Percentiles rank a stretch among this genome's conserved stretches.
Conservation (phyloP, 2,797 vertebrate genomes). For the Neomorphus geoffroyi region DNA sequence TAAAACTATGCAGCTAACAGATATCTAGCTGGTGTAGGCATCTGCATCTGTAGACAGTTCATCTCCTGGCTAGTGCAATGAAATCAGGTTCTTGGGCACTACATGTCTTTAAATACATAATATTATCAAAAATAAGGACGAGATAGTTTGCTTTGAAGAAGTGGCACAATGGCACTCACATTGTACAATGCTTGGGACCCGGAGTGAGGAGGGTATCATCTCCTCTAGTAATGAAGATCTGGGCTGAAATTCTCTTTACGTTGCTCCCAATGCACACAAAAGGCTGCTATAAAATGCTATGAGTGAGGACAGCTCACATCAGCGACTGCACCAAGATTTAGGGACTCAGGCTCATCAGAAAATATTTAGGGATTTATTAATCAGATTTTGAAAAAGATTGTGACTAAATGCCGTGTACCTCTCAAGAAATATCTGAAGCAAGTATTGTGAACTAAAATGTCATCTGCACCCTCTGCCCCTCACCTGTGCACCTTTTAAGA, state of each 20-base stretch:
- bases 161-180: not conserved
- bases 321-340: not conserved
- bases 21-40: not conserved
- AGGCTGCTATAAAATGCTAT: not conserved
- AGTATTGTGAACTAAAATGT: not conserved
- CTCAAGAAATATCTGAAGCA: not conserved
- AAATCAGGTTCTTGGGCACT: not conserved
- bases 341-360: not conserved
- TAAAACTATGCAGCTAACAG: not conserved
- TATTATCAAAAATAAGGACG: not conserved
- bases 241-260: not conserved
- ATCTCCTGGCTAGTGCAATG: not conserved
- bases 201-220: not conserved
- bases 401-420: not conserved
- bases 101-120: not conserved
- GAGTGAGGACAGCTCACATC: not conserved
- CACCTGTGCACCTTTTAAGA: not conserved
- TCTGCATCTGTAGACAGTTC: not conserved
- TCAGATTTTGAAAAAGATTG: not conserved
- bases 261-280: fast-evolving
- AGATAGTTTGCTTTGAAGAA: not conserved
- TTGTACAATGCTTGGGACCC: not conserved
- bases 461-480: not conserved
- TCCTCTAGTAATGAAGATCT: not conserved
- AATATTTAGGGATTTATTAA: not conserved